Base-by-base conservation (phyloP, 2,888 invertebrate genomes). In the Coleophora flavipennella region DNA sequence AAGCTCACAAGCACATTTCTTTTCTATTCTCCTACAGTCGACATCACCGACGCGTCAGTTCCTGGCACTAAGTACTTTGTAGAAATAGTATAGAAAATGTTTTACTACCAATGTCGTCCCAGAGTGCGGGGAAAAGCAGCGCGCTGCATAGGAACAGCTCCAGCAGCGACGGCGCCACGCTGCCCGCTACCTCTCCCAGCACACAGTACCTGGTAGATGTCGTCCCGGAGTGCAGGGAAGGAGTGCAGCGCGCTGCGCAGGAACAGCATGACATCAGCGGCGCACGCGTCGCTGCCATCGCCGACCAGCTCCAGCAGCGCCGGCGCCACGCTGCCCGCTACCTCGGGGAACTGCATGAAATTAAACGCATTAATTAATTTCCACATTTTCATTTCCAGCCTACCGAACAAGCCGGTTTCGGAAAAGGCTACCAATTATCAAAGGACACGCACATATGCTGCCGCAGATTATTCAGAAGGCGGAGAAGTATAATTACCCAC, bases 131-230 rank as follows among this genome's bases (percentile, higher is more conserved):
- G 67, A 94, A 91, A 66, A 97, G 95, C 52, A 99, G 92, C n/a
- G 98, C 98, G 72, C 98, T 96, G 14, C 99, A 88, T 36, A 99
- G 91, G 83, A 99, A 99, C 79, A 99, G 94, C 71, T 99, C 98
- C 57, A 96, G 91, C 53, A 99, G 78, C 34, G 97, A 96, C 13
- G 99, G 99, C 50, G 98, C 96, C 36, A 99, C 96, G 43, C 92
- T 91, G 38, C 91, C 90, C 8, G 97, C 97, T 40, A 98, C 97
- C 73, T 98, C 97, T 0, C 98, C 20, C 20, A 20, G 20, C 20
- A 3, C 20, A 6, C 20, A n/a, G n/a, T 10, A 90, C 91, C 78
- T 94, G 91, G 48, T 97, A 92, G 49, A 99, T 94, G 0, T 93
- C 85, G 1, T 91, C 88, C 43, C 93, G 86, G 11, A 99, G 85